A percentile compares a stretch with the other conserved stretches of the same genome.
These are phyloP conservation scores for Pocillopora meandrina DNA, from an alignment of 92 coral and sea anemone species.

Conservation along the genomic window DNA sequence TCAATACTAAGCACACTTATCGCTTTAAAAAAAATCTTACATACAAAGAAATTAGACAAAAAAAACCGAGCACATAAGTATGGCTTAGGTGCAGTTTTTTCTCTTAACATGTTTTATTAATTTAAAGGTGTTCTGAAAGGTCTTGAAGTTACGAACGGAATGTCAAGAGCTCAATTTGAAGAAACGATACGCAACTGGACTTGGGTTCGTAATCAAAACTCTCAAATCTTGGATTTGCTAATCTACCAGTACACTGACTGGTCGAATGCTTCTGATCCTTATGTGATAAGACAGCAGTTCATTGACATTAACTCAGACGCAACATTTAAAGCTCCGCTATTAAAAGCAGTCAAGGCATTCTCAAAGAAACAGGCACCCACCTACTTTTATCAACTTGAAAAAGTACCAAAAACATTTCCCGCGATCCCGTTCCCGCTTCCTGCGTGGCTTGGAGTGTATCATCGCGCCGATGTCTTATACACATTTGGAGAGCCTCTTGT, in stretches of 20 bases:
- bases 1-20: no score
- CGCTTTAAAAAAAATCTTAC: no score
- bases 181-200: constrained; percentile 37
- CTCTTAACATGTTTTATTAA: neutral
- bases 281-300: constrained; percentile 44
- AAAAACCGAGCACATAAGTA: no score
- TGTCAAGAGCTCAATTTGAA: constrained; percentile 25
- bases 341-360: constrained; percentile 59
- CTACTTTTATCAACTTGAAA: constrained; percentile 61
- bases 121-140: constrained; percentile 29
- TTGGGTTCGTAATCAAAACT: constrained; percentile 55
- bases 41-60: no score
- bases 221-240: constrained; percentile 43
- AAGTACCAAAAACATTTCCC: neutral
- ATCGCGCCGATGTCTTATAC: constrained; percentile 48
- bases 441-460: constrained; percentile 48
- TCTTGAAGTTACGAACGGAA: constrained; percentile 46
- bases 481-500: constrained; percentile 43
- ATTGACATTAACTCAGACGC: constrained; percentile 63
- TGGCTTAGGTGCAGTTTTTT: neutral
- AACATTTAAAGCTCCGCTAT: constrained; percentile 65
- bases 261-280: constrained; percentile 53
- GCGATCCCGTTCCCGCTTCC: constrained; percentile 29
- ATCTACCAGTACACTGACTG: constrained; percentile 65
- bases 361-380: constrained; percentile 47